A percentile compares a stretch with the other conserved stretches of the same genome.
phyloP scores from a whole-genome alignment of 1,140 invertebrate species.

The Caenorhabditis briggsae region DNA sequence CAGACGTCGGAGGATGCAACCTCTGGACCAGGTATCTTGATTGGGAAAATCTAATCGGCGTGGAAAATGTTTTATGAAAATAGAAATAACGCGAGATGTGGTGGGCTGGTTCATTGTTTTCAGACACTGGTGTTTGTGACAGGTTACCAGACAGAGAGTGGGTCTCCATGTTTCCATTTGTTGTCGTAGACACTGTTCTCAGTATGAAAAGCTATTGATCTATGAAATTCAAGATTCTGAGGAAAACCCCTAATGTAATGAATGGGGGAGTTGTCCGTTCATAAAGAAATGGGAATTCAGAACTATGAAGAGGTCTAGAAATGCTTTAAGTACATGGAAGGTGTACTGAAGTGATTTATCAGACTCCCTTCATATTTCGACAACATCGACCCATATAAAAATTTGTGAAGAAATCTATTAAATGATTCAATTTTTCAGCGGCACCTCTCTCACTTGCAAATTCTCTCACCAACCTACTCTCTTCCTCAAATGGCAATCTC shows the following conservation, averaged over 20 bases:
- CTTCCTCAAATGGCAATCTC: slow-evolving; percentile 18
- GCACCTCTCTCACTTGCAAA: slow-evolving; percentile 13
- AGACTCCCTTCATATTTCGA: too few relatives aligned
- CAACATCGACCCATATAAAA: too few relatives aligned
- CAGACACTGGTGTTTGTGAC: neutral
- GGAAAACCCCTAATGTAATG: too few relatives aligned
- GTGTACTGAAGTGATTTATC: too few relatives aligned
- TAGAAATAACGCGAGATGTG: neutral
- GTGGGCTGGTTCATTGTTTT: neutral
- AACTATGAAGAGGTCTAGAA: too few relatives aligned
- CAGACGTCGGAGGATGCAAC: slow-evolving; percentile 35
- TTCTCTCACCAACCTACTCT: slow-evolving; percentile 29
- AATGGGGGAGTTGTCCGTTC: too few relatives aligned
- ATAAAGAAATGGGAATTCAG: too few relatives aligned
- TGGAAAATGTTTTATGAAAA: neutral
- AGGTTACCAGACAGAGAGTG: neutral
- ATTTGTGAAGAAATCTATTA: too few relatives aligned
- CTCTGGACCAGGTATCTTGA: neutral
- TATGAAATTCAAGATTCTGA: too few relatives aligned
- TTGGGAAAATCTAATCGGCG: neutral
- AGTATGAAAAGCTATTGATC: too few relatives aligned
- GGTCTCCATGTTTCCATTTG: neutral
- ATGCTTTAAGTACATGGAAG: too few relatives aligned
- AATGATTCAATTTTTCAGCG: neutral
- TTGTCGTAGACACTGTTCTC: too few relatives aligned